Base-by-base conservation (phyloP, 2,888 invertebrate species). In the Caenorhabditis uteleia region DNA sequence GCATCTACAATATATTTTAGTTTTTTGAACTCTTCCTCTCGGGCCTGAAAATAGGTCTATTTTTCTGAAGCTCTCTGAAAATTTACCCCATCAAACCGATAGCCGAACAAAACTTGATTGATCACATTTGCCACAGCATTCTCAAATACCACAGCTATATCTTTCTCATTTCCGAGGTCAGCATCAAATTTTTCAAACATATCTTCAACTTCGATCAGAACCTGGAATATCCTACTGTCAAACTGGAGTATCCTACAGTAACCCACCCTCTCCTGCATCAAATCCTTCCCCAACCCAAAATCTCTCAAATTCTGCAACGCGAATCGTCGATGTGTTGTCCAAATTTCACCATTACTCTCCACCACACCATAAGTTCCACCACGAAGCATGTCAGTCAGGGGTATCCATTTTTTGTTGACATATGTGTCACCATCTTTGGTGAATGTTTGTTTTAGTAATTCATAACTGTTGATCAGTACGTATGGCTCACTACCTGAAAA, bases 341-440 rank as follows among this genome's bases (percentile, higher is more conserved):
- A 70, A 14, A 47, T 1, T 8, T 54, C 46, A 29, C 70, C 70
- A n/a, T 55, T 51, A 2, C 62, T 54, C 31, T 62, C 58, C 8
- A 66, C 34, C 5, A 70, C 40, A 4, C 70, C 70, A 36, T 38
- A 67, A 6, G 48, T 29, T 6, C 65, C 65, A n/a, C 69, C 34
- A 3, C 57, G 48, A n/a, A 64, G 33, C 16, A 42, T 25, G 26
- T 45, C 16, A 20, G 44, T 31, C 44, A 49, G 43, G n/a, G 47
- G 14, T 25, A 50, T 20, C 36, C 33, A 20, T 12, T 39, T 47
- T 20, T 67, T 60, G 36, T 57, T 51, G 25, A 47, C 34, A 39
- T 59, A 71, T 0, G 57, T 60, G 31, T 71, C 68, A 5, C 54
- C 66, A 33, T 71, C 71, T 8, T 47, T 54, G 14, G 69, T 55